A percentile compares a stretch with the other conserved stretches of the same genome.
Conservation (phyloP, 2,888 invertebrate species). For the Teinopalpus imperialis region DNA sequence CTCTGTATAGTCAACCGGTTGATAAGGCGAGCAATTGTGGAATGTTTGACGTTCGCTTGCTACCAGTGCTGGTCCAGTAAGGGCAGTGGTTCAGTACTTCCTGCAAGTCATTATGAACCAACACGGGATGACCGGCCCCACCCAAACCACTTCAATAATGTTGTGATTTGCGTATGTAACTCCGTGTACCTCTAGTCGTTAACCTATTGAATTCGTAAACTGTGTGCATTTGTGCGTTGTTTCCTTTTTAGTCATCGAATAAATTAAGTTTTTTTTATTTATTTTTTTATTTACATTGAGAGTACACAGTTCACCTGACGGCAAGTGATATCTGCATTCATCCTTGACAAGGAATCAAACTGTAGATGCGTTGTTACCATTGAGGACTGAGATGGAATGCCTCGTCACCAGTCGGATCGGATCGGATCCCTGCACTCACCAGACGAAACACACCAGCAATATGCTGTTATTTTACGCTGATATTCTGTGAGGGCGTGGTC, state of each 20-base stretch:
- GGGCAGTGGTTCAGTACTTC: slow-evolving; percentile 34
- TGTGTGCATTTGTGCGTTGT: background rate
- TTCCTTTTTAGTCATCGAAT: too few relatives aligned
- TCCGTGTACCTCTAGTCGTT: background rate
- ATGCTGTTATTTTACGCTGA: too few relatives aligned
- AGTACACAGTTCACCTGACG: too few relatives aligned
- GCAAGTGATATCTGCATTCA: too few relatives aligned
- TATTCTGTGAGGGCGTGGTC: too few relatives aligned
- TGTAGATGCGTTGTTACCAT: too few relatives aligned
- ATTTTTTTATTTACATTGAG: background rate
- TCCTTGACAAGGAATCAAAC: too few relatives aligned
- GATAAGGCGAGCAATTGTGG: slow-evolving; percentile 32
- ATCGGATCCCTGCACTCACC: too few relatives aligned
- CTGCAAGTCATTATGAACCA: slow-evolving; percentile 26
- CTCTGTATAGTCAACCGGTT: slow-evolving; percentile 50
- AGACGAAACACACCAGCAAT: too few relatives aligned
- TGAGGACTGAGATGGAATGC: too few relatives aligned
- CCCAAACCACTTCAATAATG: background rate
- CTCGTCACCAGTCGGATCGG: too few relatives aligned
- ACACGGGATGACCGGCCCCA: slow-evolving; percentile 25
- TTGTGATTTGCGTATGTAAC: background rate
- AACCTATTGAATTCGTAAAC: background rate
- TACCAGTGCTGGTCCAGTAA: slow-evolving; percentile 29
- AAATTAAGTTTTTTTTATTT: background rate
- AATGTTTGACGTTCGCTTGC: slow-evolving; percentile 21